Percentiles rank a stretch among this genome's conserved stretches.
These are phyloP conservation scores for Pygoscelis adeliae DNA, from an alignment of 2,113 vertebrate species.

Conservation along the genomic window DNA sequence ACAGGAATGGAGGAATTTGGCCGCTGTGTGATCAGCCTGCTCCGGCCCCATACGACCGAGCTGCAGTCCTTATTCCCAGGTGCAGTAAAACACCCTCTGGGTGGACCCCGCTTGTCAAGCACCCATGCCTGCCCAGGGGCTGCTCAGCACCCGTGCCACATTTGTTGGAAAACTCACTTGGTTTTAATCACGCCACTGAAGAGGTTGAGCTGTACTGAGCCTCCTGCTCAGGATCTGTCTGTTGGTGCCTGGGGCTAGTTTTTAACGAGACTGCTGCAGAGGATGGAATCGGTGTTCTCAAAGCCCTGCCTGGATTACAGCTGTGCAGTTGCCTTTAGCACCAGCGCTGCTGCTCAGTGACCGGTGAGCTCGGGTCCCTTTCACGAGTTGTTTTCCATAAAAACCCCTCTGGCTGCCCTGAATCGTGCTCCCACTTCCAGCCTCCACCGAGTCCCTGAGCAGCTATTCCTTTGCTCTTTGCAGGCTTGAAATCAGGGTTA, in stretches of 20 bases:
- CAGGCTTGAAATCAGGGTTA: neutral
- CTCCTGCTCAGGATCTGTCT: neutral
- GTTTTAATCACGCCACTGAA: neutral
- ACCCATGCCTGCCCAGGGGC: neutral
- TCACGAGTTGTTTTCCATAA: neutral
- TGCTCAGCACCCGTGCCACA: rapidly evolving
- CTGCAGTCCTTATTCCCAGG: neutral
- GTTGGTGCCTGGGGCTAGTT: neutral
- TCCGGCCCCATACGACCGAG: rapidly evolving
- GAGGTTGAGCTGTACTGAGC: neutral
- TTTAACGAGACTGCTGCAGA: neutral
- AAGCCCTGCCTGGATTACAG: neutral
- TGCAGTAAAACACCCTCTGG: neutral
- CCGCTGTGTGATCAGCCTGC: rapidly evolving
- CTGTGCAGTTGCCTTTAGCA: neutral
- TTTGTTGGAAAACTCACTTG: neutral
- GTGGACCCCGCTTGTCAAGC: neutral
- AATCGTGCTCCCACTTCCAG: neutral
- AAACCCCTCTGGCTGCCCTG: neutral
- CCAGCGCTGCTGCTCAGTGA: rapidly evolving
- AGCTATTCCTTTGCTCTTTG: neutral
- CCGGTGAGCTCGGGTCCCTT: rapidly evolving
- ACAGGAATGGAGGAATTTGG: neutral
- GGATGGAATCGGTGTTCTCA: neutral
- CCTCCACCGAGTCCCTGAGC: neutral